phyloP scores from a whole-genome alignment of 2,113 vertebrate species.

The Barbus barbus region DNA sequence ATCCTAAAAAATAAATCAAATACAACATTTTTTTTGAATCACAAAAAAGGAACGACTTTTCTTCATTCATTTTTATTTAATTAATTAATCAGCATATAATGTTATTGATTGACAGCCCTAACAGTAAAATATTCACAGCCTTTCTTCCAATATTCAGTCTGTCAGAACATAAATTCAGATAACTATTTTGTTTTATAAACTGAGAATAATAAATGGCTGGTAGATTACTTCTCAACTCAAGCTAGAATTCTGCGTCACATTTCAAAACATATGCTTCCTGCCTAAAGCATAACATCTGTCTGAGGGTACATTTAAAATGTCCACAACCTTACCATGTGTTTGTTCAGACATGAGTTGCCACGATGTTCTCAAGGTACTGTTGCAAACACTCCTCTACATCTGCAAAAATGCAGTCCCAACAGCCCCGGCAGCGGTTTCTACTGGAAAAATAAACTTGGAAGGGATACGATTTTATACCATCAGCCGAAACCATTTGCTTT shows the following conservation, averaged over 20 bases:
- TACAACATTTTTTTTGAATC: too few species aligned
- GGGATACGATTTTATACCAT: background rate
- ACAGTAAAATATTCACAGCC: background rate
- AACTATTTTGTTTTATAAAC: constrained; percentile 11
- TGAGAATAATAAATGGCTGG: background rate
- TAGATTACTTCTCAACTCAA: background rate
- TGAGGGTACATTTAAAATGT: background rate
- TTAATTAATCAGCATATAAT: background rate
- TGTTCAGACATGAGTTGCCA: background rate
- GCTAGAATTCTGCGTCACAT: background rate
- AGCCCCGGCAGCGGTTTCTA: background rate
- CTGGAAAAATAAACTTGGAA: background rate
- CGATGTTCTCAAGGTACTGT: background rate
- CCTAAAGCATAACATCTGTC: background rate
- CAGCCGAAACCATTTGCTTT: background rate
- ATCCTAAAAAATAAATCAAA: too few species aligned
- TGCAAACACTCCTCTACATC: background rate
- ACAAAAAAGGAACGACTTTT: too few species aligned
- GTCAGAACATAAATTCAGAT: background rate
- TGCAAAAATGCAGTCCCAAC: background rate
- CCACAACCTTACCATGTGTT: background rate
- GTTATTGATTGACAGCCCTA: background rate
- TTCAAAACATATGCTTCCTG: constrained; percentile 19
- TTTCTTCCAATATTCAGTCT: background rate
- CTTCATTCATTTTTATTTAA: too few species aligned